A percentile compares a stretch with the other conserved stretches of the same genome.
Evolutionary conservation across 64 coral and sea anemone species (phyloP).

Genomic region (Porites australiensis): DNA sequence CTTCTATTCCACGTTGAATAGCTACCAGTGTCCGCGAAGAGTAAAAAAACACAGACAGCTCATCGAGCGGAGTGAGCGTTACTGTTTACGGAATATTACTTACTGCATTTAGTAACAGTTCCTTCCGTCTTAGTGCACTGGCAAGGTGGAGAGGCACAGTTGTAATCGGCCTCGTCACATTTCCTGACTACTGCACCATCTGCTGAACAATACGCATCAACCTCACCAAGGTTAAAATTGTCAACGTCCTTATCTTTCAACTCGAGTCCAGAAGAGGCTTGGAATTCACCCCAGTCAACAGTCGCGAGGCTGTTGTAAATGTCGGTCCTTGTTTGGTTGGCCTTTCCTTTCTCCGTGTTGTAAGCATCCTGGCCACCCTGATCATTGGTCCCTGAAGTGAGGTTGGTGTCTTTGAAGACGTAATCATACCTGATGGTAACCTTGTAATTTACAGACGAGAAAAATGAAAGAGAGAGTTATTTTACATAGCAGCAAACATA

Average conservation of each 20-base stretch:
- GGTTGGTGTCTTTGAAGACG: not conserved
- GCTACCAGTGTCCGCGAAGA: no score
- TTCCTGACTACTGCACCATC: slow-evolving; percentile 64
- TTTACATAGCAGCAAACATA: not conserved
- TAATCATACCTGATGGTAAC: slow-evolving; percentile 1
- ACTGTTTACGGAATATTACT: not conserved
- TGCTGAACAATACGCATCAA: slow-evolving; percentile 62
- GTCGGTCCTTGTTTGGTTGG: not conserved
- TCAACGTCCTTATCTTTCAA: slow-evolving; percentile 12
- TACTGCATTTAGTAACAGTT: slow-evolving; percentile 60
- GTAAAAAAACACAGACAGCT: no score
- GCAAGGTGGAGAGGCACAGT: not conserved
- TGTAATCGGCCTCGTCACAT: slow-evolving; percentile 3
- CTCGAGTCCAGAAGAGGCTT: slow-evolving; percentile 32
- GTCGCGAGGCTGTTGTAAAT: not conserved
- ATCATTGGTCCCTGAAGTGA: not conserved
- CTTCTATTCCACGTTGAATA: no score
- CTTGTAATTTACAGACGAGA: not conserved
- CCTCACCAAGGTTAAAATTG: slow-evolving; percentile 47
- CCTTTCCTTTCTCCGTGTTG: not conserved
- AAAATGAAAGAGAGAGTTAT: not conserved
- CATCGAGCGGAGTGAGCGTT: no score
- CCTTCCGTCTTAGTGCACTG: slow-evolving; percentile 9
- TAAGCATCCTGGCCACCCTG: not conserved
- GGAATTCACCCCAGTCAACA: slow-evolving; percentile 34